These are phyloP conservation scores for Pseudomyrmex cubaensis DNA, from an alignment of 1,140 invertebrate genomes.

Conservation along the genomic window DNA sequence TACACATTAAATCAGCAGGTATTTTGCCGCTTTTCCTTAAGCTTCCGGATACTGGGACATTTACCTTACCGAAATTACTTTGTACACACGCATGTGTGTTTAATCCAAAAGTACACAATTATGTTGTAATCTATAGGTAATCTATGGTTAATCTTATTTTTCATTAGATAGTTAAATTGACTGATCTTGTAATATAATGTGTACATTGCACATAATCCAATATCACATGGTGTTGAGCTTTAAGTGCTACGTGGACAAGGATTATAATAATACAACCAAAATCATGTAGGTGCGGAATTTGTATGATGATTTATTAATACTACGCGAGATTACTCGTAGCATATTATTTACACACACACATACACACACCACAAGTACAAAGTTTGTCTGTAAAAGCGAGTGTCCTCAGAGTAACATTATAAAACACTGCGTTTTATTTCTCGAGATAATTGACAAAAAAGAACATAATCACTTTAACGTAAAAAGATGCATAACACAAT, in stretches of 20 bases:
- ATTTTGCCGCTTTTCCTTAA: no score
- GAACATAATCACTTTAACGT: neutral
- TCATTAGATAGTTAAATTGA: neutral
- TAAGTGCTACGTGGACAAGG: slow-evolving; percentile 9
- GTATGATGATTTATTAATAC: slow-evolving; percentile 48
- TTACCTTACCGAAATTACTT: no score
- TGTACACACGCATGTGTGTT: no score
- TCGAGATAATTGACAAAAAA: neutral
- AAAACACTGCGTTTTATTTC: neutral
- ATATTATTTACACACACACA: slow-evolving; percentile 32
- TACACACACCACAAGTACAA: neutral
- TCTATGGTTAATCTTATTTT: neutral
- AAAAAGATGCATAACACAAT: slow-evolving; percentile 8
- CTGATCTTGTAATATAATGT: no score
- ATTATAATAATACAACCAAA: slow-evolving; percentile 54
- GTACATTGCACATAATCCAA: neutral
- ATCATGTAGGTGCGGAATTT: slow-evolving; percentile 33
- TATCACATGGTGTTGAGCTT: neutral
- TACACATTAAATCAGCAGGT: no score
- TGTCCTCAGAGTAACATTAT: neutral
- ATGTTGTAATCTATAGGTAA: no score
- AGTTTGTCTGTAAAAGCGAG: slow-evolving; percentile 12
- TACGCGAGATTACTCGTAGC: slow-evolving; percentile 22
- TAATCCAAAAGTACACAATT: no score
- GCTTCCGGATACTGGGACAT: no score